These are phyloP conservation scores for Halocynthia aurantium DNA, from an alignment of 23 tunicate genomes.

Conservation along the genomic window DNA sequence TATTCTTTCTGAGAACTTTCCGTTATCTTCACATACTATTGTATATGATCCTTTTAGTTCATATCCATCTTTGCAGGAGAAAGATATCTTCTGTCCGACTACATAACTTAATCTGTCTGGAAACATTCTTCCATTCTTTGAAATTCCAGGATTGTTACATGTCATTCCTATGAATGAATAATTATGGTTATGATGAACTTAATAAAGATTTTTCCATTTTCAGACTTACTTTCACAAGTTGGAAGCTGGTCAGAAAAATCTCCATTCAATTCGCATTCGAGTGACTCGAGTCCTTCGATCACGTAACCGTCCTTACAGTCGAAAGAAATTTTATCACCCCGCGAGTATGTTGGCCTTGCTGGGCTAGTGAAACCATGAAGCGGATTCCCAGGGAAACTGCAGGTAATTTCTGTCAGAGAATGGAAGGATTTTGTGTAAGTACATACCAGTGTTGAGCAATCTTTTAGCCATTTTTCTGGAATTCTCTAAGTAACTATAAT, in stretches of 20 bases:
- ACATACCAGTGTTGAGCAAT: no score
- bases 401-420: conserved; percentile 22
- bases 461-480: neutral
- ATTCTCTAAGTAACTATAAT: no score
- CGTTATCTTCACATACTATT: conserved; percentile 9
- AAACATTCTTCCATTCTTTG: conserved; percentile 19
- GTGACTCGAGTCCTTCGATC: conserved; percentile 12
- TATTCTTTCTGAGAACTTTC: conserved; percentile 16
- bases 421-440: neutral
- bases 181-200: neutral
- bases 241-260: conserved; percentile 11
- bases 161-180: conserved; percentile 1
- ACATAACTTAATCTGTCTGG: conserved; percentile 6
- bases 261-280: conserved; percentile 15
- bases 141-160: conserved; percentile 20
- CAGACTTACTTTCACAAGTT: conserved; percentile 9
- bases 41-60: conserved; percentile 18
- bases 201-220: neutral
- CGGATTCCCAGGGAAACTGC: conserved; percentile 14
- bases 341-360: conserved; percentile 16
- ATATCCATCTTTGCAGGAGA: conserved; percentile 15
- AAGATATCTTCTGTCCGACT: conserved; percentile 15
- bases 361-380: conserved; percentile 16
- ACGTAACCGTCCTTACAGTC: conserved; percentile 15
- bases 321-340: conserved; percentile 9